A percentile compares a stretch with the other conserved stretches of the same genome.
Evolutionary conservation across 2,797 vertebrate species (phyloP).

Genomic region (Molossus alvarezi): DNA sequence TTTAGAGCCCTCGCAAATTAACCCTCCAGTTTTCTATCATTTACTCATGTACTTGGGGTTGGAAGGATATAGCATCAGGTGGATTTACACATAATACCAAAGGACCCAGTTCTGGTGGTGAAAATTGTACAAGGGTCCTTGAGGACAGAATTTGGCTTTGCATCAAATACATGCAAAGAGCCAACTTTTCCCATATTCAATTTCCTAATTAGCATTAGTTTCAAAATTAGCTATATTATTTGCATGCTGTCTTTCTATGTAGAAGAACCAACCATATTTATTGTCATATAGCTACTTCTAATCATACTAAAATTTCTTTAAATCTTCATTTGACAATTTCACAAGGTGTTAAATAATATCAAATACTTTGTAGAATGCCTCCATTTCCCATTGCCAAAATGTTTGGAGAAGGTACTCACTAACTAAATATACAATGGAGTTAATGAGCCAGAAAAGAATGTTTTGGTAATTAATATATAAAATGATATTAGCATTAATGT

Average conservation of each 20-base stretch:
- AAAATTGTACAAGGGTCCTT: neutral
- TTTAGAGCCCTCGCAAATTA: neutral
- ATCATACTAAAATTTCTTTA: slow-evolving; percentile 35
- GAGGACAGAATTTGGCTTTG: slow-evolving; percentile 19
- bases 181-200: neutral
- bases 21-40: neutral
- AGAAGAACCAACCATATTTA: neutral
- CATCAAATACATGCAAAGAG: neutral
- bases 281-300: neutral
- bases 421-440: slow-evolving; percentile 70
- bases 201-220: neutral
- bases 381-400: slow-evolving; percentile 78
- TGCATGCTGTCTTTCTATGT: neutral
- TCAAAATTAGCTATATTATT: neutral
- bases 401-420: slow-evolving; percentile 58
- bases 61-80: neutral
- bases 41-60: neutral
- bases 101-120: neutral
- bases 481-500: slow-evolving; percentile 87
- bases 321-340: slow-evolving; percentile 38
- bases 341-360: slow-evolving; percentile 43
- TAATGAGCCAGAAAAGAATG: slow-evolving; percentile 76
- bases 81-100: neutral
- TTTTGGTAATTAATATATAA: slow-evolving; percentile 85
- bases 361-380: neutral